A percentile compares a stretch with the other conserved stretches of the same genome.
phyloP scores from a whole-genome alignment of 1,140 invertebrate species.

The Dreissena polymorpha region DNA sequence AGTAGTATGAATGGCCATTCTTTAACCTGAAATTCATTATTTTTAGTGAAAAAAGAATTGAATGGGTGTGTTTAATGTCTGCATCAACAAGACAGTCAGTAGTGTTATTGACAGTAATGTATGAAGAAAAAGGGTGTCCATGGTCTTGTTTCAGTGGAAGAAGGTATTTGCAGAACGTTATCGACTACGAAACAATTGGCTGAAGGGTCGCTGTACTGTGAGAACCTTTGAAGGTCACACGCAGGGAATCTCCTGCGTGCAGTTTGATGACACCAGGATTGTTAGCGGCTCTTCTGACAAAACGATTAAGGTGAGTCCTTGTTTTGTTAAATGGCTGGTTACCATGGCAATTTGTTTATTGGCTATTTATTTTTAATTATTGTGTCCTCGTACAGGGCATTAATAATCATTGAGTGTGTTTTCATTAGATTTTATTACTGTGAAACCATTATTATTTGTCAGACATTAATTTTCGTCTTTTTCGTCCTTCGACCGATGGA shows the following conservation, averaged over 20 bases:
- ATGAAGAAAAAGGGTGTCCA: neutral
- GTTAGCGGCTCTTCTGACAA: constrained; percentile 83
- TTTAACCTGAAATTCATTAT: no score
- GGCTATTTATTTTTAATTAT: no score
- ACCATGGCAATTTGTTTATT: no score
- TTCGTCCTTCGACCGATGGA: no score
- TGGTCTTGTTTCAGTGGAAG: constrained; percentile 75
- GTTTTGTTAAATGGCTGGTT: no score
- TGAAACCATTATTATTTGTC: no score
- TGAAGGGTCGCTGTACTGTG: constrained; percentile 79
- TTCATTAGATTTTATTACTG: no score
- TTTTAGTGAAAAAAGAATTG: no score
- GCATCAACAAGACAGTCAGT: neutral
- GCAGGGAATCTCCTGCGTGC: constrained; percentile 81
- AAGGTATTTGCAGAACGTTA: constrained; percentile 79
- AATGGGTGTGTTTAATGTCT: neutral
- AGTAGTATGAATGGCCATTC: no score
- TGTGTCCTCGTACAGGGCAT: no score
- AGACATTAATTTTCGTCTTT: no score
- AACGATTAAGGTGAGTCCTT: constrained; percentile 80
- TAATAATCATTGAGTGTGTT: no score
- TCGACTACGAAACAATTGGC: constrained; percentile 77
- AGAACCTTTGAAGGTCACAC: constrained; percentile 81
- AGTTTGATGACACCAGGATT: constrained; percentile 82
- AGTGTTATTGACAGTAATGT: neutral